Base-by-base conservation (phyloP, 2,888 invertebrate genomes). In the Thereva unica region DNA sequence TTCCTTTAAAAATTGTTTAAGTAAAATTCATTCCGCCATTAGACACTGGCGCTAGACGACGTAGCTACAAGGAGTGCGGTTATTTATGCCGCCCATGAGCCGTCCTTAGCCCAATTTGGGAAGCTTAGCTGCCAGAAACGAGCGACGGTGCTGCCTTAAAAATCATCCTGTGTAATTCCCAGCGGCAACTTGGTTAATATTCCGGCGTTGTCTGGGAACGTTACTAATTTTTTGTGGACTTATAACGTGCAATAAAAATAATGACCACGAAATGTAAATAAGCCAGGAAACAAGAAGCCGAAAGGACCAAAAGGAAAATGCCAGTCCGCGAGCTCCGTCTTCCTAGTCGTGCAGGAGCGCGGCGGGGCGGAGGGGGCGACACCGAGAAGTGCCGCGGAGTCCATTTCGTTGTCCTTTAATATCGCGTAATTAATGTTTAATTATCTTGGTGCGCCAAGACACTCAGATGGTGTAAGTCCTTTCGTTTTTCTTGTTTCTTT, bases 351-450 rank as follows among this genome's bases (percentile, higher is more conserved):
- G 8, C 2, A 35, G 44, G 45, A 10, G 37, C 37, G 35, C 23
- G 34, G 34, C 3, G 37, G 57, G 10, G 1, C 10, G 57, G 37
- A 10, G 10, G n/a, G 4, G 49, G 35, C 10, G 37, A n/a, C 4
- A 40, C 38, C 34, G 23, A 34, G 5, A 56, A 10, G n/a, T 6
- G 34, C 23, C 23, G n/a, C 10, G 35, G 41, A 40, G 37, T 47
- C 64, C 34, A 44, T 8, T 55, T 53, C 9, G 52, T 53, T 53
- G 53, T 64, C 53, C 64, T 69, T 69, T 69, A 67, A 69, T 69
- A 67, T 69, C 66, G 40, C 66, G 67, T 66, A 69, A 69, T 69
- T 67, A 69, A 69, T 69, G 67, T 67, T 69, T 69, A 69, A 69
- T 69, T 67, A 67, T 66, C 67, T 66, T 55, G 69, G 66, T 69